A percentile compares a stretch with the other conserved stretches of the same genome.
These are phyloP conservation scores for Arge pagana DNA, from an alignment of 2,888 invertebrate species.

Conservation along the genomic window DNA sequence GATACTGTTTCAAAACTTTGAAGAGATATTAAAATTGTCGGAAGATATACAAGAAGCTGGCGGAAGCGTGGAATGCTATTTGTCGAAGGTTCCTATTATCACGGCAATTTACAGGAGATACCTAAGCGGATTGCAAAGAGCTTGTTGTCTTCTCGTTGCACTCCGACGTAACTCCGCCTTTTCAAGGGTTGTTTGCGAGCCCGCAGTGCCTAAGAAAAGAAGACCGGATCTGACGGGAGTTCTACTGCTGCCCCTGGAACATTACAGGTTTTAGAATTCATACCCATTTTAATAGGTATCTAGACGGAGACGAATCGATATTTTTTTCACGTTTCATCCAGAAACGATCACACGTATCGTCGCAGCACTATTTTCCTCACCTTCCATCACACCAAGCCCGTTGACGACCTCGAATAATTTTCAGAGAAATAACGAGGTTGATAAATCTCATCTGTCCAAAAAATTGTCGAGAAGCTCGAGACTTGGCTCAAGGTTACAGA, in stretches of 20 bases:
- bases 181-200: constrained; percentile 78
- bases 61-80: constrained; percentile 64
- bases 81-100: constrained; percentile 74
- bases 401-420: too few species aligned
- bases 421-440: constrained; percentile 55
- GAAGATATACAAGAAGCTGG: constrained; percentile 84
- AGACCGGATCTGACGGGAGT: constrained; percentile 84
- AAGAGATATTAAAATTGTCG: constrained; percentile 78
- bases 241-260: constrained; percentile 83
- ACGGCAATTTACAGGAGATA: constrained; percentile 81
- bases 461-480: constrained; percentile 50
- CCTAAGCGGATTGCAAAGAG: constrained; percentile 81
- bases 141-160: constrained; percentile 79
- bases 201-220: constrained; percentile 75
- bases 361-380: too few species aligned
- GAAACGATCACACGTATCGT: too few species aligned
- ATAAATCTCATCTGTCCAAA: constrained; percentile 50
- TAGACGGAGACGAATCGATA: too few species aligned
- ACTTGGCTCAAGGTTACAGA: constrained; percentile 64
- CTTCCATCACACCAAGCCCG: too few species aligned
- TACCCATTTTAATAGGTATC: too few species aligned
- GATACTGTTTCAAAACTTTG: constrained; percentile 82
- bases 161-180: constrained; percentile 72
- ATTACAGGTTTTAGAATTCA: constrained; percentile 64
- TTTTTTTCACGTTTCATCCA: too few species aligned